Conservation (phyloP, 2,888 invertebrate genomes). For the Encarsia formosa region DNA sequence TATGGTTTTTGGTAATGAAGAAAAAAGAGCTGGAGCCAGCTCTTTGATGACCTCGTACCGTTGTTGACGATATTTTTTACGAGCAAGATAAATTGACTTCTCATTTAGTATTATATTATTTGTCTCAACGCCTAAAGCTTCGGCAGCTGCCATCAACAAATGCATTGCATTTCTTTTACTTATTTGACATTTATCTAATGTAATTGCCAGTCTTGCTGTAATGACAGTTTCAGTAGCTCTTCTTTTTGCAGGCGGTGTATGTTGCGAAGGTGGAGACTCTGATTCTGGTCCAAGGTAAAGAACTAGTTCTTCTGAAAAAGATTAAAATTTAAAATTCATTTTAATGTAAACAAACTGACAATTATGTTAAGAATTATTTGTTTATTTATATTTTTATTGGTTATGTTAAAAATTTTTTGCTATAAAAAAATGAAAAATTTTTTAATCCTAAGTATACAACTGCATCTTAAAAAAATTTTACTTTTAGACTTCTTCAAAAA, state of each 20-base stretch:
- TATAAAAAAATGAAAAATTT: too few relatives aligned
- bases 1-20: slow-evolving; percentile 18
- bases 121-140: background rate
- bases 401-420: too few relatives aligned
- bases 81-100: background rate
- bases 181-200: background rate
- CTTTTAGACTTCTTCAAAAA: too few relatives aligned
- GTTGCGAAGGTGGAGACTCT: background rate
- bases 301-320: background rate
- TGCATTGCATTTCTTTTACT: too few relatives aligned
- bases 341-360: too few relatives aligned
- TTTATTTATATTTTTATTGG: too few relatives aligned
- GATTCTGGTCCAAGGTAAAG: background rate
- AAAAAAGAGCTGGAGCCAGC: background rate
- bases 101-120: too few relatives aligned
- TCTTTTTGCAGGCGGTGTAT: background rate
- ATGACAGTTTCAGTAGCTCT: background rate
- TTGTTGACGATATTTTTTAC: background rate
- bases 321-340: too few relatives aligned
- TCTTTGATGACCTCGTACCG: background rate
- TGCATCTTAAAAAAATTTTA: too few relatives aligned
- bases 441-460: too few relatives aligned
- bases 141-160: too few relatives aligned
- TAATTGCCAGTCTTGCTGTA: background rate
- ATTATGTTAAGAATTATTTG: too few relatives aligned